Base-by-base conservation (phyloP, 2,797 vertebrate genomes). In the Alauda arvensis region DNA sequence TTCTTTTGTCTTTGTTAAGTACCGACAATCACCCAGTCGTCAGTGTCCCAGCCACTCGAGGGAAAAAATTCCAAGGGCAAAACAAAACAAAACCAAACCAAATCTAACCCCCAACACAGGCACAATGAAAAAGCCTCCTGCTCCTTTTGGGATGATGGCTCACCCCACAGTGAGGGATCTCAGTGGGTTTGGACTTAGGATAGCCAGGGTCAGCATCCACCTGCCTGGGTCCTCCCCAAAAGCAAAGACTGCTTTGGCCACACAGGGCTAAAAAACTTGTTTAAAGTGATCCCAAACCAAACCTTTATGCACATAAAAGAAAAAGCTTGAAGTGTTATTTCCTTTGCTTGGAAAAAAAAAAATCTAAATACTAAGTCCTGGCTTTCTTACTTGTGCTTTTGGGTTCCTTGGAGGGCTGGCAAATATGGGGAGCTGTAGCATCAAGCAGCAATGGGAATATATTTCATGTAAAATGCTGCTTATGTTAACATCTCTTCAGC, bases 401-500 rank as follows among this genome's bases (percentile, higher is more conserved):
- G 61, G 39, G 49, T 14, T 84, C 89, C 84, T 89, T 46, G 16
- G 85, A 83, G 76, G 66, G 66, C 55, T 84, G 61, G 59, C 40
- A 92, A 92, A 87, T 2, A 9, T 26, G 39, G 67, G 40, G 67
- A 89, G 42, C 39, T 91, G 66, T 34, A 84, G 55, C 52, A 34
- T 75, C 72, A n/a, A 77, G 68, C 57, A 90, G 70, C 72, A 90
- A 46, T 4, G 10, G 79, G 90, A 91, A 83, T 85, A 84, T 84
- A 94, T 89, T 92, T 93, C 40, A 80, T 23, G 9, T 62, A 93
- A 95, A 94, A 88, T 83, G 88, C 56, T 69, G 72, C 77, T 92
- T 60, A 17, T 93, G 78, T 90, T 94, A 94, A 93, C 86, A 87
- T 80, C 86, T 89, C 89, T 92, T 95, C 92, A 88, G 81, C 78